Conservation (phyloP, 2,888 invertebrate genomes). For the Aproaerema taeniolella region DNA sequence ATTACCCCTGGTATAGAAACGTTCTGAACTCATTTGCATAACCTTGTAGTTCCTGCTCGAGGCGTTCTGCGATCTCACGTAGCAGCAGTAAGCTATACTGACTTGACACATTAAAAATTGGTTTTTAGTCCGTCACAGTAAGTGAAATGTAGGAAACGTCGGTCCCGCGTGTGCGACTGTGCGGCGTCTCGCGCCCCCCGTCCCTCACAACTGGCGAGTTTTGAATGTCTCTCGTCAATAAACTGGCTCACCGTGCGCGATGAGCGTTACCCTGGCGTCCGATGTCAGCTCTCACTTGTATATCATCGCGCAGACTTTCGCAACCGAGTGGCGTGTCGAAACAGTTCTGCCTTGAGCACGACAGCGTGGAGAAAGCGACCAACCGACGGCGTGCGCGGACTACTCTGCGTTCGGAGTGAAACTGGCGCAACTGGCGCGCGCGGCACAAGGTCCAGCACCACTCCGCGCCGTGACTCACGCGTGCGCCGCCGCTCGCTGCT, state of each 20-base stretch:
- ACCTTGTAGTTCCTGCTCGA: constrained; percentile 76
- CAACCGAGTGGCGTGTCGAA: constrained; percentile 70
- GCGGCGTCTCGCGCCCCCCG: constrained; percentile 71
- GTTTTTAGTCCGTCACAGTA: constrained; percentile 58
- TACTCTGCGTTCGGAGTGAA: constrained; percentile 28
- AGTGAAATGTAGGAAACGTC: constrained; percentile 54
- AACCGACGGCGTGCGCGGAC: constrained; percentile 17
- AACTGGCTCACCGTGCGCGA: constrained; percentile 72
- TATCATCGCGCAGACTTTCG: constrained; percentile 77
- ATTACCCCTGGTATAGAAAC: constrained; percentile 76
- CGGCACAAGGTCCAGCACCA: constrained; percentile 23
- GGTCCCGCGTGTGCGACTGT: constrained; percentile 69
- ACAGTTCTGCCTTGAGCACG: constrained; percentile 59
- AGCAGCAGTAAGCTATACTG: constrained; percentile 76
- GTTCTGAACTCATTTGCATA: constrained; percentile 79
- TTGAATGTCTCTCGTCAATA: constrained; percentile 65
- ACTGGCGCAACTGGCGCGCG: constrained; percentile 22
- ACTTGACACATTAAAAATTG: constrained; percentile 78
- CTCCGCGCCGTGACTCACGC: constrained; percentile 36
- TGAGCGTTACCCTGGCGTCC: constrained; percentile 71
- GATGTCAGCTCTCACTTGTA: constrained; percentile 73
- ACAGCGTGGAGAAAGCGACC: constrained; percentile 43
- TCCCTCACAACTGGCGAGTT: constrained; percentile 62
- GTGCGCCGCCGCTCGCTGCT: constrained; percentile 35
- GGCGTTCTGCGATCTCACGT: constrained; percentile 74